Base-by-base conservation (phyloP, 2,888 invertebrate genomes). In the Clitarchus hookeri region DNA sequence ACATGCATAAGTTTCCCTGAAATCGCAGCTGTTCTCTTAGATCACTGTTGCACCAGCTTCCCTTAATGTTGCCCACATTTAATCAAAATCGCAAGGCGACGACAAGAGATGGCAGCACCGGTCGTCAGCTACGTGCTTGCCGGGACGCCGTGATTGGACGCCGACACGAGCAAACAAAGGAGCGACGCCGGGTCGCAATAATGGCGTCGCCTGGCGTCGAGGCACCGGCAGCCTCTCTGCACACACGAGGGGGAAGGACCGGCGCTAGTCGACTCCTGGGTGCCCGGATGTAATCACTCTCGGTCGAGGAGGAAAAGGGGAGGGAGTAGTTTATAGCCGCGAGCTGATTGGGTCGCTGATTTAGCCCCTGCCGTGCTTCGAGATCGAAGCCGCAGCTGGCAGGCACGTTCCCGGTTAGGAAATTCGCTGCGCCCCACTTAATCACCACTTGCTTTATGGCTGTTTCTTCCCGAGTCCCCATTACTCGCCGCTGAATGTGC, bases 91-190 rank as follows among this genome's bases (percentile, higher is more conserved):
- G 82, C 36, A 3, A 44, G 82, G 26, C 27, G 82, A 27, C 79
- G 79, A 82, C 82, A 82, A 26, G 82, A 82, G 44, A 82, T 82
- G 82, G 82, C 82, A 82, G 82, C 82, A 82, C 19, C 82, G 65
- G 82, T 82, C 82, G 82, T 36, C 82, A 36, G 82, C 36, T 79
- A 82, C 82, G 82, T 82, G 82, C 27, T 36, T 36, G 82, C 82
- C 26, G 82, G 65, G 65, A 26, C 27, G 27, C 27, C 36, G 82
- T 27, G 82, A 65, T 65, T 65, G 65, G 65, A n/a, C 65, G 65
- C 65, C 23, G 65, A 65, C 65, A 65, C 65, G 65, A 65, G 65
- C 65, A 65, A 65, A 44, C 82, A 82, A 82, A 82, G 44, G 82
- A 82, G 82, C 44, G 82, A 82, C 82, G 82, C 82, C 82, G 44